Evolutionary conservation across 2,113 vertebrate genomes (phyloP).

Genomic region (Proterorhinus semilunaris): DNA sequence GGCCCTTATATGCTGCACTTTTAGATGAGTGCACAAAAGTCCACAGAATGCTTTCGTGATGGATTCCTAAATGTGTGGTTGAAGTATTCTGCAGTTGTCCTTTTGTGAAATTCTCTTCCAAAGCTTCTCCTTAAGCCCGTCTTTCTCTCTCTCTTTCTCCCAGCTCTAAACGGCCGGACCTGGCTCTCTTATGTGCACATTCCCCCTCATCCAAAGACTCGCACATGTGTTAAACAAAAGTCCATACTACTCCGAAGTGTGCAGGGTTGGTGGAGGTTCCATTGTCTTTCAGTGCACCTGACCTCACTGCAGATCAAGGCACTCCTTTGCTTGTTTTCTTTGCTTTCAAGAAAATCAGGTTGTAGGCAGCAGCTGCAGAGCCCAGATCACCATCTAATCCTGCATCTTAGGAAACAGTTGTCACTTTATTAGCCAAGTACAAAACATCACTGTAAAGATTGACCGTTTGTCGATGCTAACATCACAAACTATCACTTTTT

Average conservation of each 20-base stretch:
- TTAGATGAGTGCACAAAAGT: neutral
- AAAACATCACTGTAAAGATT: too few species aligned
- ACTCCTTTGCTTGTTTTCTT: too few species aligned
- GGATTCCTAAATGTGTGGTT: neutral
- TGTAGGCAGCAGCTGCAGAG: slow-evolving; percentile 56
- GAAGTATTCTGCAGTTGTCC: slow-evolving; percentile 4
- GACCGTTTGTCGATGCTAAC: too few species aligned
- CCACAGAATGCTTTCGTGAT: neutral
- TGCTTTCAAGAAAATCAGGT: neutral
- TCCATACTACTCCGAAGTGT: neutral
- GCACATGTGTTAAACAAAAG: neutral
- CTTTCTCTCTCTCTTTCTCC: slow-evolving; percentile 9
- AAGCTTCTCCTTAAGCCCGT: slow-evolving; percentile 22
- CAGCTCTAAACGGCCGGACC: slow-evolving; percentile 1
- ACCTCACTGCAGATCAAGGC: too few species aligned
- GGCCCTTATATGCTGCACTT: neutral
- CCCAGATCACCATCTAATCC: neutral
- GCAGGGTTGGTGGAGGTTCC: neutral
- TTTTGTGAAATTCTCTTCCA: slow-evolving; percentile 13
- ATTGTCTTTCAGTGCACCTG: too few species aligned
- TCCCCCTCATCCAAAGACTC: slow-evolving; percentile 12
- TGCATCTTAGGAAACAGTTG: too few species aligned
- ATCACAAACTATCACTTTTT: too few species aligned
- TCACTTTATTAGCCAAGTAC: too few species aligned
- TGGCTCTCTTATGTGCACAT: slow-evolving; percentile 9